Conservation (phyloP, 1,140 invertebrate species). For the Trichoplusia ni region DNA sequence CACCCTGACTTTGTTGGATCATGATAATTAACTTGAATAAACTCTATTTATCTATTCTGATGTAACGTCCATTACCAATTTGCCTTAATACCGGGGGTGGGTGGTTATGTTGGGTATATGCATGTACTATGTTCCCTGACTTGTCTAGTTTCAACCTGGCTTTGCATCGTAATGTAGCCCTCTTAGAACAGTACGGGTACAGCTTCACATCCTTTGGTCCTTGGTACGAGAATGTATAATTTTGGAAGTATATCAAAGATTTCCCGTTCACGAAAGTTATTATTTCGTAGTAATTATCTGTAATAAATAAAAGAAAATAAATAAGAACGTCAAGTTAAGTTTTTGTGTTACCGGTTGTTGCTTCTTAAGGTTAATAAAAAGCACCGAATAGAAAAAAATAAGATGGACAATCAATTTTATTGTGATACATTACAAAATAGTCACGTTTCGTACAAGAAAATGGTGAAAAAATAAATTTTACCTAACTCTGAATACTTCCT, state of each 20-base stretch:
- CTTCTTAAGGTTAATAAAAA: too few species aligned
- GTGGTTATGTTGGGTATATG: conserved; percentile 31
- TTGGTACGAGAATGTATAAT: conserved; percentile 22
- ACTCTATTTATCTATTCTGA: neutral
- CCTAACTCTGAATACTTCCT: too few species aligned
- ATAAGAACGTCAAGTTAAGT: too few species aligned
- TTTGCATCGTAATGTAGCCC: neutral
- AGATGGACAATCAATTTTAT: too few species aligned
- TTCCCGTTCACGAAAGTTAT: neutral
- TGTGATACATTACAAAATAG: too few species aligned
- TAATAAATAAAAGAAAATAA: neutral
- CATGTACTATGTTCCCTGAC: neutral
- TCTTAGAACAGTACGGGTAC: conserved; percentile 14
- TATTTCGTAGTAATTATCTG: conserved; percentile 12
- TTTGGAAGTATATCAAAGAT: conserved; percentile 12
- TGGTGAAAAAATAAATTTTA: too few species aligned
- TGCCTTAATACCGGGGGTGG: conserved; percentile 21
- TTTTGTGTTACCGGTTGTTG: too few species aligned
- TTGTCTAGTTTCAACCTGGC: conserved; percentile 5
- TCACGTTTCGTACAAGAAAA: too few species aligned
- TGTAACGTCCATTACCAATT: neutral
- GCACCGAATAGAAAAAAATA: too few species aligned
- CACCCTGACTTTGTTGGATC: neutral
- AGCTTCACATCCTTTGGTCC: neutral
- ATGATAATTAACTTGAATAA: neutral